Conservation (phyloP, 2,797 vertebrate genomes). For the Dendrocincla fuliginosa region DNA sequence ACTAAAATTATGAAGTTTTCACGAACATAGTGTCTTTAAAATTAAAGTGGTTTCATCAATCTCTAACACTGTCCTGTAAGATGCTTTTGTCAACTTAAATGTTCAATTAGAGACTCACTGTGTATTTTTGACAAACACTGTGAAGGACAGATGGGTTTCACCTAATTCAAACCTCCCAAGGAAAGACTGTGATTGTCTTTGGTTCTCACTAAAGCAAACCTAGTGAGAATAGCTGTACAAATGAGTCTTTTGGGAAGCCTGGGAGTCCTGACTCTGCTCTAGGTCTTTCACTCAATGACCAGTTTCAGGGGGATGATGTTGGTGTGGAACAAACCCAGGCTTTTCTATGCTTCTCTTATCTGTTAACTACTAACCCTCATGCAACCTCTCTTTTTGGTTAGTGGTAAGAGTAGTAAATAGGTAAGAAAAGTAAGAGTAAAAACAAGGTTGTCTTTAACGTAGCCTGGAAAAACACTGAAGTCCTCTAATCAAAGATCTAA, state of each 20-base stretch:
- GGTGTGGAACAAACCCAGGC: not conserved
- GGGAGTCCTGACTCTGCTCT: not conserved
- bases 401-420: not conserved
- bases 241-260: not conserved
- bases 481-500: not conserved
- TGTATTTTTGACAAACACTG: not conserved
- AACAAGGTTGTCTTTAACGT: not conserved
- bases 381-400: not conserved
- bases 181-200: not conserved
- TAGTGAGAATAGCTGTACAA: rapidly evolving
- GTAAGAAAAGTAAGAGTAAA: not conserved
- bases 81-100: not conserved
- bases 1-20: not conserved
- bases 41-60: not conserved
- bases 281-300: not conserved
- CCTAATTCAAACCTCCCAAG: not conserved
- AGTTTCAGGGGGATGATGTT: not conserved
- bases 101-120: not conserved
- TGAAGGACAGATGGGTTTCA: not conserved
- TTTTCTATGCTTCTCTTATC: not conserved
- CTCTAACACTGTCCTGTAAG: not conserved
- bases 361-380: not conserved
- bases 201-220: not conserved
- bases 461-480: not conserved
- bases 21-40: not conserved